A percentile compares a stretch with the other conserved stretches of the same genome.
These are phyloP conservation scores for Centropus bengalensis DNA, from an alignment of 2,113 vertebrate species.

Conservation along the genomic window DNA sequence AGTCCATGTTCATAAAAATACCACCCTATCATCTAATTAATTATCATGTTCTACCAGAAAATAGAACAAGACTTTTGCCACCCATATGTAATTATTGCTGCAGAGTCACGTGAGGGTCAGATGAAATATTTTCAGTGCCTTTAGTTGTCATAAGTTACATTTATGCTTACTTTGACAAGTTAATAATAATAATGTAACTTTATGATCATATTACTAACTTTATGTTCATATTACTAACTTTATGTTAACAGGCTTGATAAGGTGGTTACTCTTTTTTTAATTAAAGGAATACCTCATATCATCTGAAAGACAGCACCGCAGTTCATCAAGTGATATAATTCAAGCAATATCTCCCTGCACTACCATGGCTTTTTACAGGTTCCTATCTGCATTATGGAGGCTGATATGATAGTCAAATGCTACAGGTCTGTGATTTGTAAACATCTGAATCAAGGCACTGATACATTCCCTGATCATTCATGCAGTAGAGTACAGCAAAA, in stretches of 20 bases:
- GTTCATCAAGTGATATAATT: background rate
- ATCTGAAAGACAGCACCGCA: background rate
- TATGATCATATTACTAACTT: background rate
- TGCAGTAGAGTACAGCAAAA: conserved; percentile 36
- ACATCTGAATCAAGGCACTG: conserved; percentile 39
- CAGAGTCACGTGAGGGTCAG: background rate
- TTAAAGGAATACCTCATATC: background rate
- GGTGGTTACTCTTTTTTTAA: background rate
- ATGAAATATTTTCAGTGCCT: background rate
- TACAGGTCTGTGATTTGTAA: conserved; percentile 37
- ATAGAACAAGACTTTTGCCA: background rate
- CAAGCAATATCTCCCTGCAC: background rate
- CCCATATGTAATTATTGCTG: background rate
- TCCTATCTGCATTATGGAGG: background rate
- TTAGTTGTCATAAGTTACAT: background rate
- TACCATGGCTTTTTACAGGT: background rate
- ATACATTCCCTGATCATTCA: background rate
- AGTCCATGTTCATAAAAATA: background rate
- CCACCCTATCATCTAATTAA: background rate
- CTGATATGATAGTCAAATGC: conserved; percentile 38
- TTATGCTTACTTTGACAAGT: background rate
- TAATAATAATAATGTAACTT: background rate
- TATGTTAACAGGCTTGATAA: background rate
- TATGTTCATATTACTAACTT: background rate
- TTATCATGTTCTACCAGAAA: background rate